phyloP scores from a whole-genome alignment of 2,113 vertebrate genomes.

The Pagrus major region DNA sequence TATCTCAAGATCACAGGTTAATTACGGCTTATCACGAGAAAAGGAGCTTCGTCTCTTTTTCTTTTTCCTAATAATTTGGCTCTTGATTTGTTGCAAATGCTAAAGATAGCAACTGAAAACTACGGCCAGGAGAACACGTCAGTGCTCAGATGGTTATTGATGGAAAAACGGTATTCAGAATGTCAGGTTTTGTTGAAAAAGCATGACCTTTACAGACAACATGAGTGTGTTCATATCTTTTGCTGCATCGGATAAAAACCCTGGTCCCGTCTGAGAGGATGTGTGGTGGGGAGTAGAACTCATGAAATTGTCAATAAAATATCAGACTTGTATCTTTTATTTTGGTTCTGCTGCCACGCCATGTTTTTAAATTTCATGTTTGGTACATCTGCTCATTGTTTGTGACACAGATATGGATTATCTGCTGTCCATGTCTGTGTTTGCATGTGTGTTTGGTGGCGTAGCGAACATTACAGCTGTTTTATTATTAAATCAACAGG shows the following conservation, averaged over 20 bases:
- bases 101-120: not conserved
- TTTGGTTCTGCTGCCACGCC: not conserved
- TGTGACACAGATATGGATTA: constrained; percentile 15
- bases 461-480: constrained; percentile 39
- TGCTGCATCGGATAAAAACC: constrained; percentile 7
- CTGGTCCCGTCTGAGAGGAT: not conserved
- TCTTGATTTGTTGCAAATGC: not conserved
- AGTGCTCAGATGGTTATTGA: not conserved
- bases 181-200: constrained; percentile 10
- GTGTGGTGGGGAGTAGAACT: not conserved
- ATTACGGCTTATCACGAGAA: too few species aligned
- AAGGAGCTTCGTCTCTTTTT: too few species aligned
- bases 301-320: not conserved
- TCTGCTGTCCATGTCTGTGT: constrained; percentile 7
- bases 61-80: too few species aligned
- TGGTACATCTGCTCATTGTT: not conserved
- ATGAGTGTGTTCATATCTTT: constrained; percentile 15
- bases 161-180: not conserved
- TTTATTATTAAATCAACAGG: constrained; percentile 70
- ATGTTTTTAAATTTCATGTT: not conserved
- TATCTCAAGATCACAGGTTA: too few species aligned
- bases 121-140: not conserved
- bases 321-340: not conserved
- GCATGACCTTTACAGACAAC: constrained; percentile 1
- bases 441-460: constrained; percentile 33